Base-by-base conservation (phyloP, 2,113 vertebrate species). In the Pteronura brasiliensis region DNA sequence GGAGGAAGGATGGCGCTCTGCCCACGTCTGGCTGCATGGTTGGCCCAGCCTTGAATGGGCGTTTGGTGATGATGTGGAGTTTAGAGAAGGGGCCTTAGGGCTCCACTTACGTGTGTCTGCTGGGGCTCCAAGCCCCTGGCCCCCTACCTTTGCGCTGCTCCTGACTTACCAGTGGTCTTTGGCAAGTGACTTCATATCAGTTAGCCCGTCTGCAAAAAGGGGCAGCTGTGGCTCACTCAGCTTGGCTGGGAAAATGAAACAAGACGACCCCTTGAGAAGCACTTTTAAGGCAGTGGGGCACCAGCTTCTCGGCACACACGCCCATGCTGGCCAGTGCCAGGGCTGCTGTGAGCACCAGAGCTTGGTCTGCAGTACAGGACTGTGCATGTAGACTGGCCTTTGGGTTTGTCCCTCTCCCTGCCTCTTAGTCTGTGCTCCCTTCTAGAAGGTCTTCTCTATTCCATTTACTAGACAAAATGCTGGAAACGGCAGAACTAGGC, bases 201-300 rank as follows among this genome's bases (percentile, higher is more conserved):
- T 36, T 25, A 36, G 74, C 23, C 4, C 0, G 0, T 69, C 29
- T 61, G n/a, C 39, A 81, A 14, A 44, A n/a, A 34, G n/a, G 63
- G 14, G 7, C 6, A 5, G 59, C 59, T 57, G 11, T 0, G 23
- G 21, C 31, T 57, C 12, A 0, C 21, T 1, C 4, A 6, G 0
- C 21, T 49, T 42, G 27, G 20, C 81, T 25, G 1, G 36, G n/a
- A 31, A 52, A 17, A 12, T 52, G 65, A 77, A 74, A 23, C 6
- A 1, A 59, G 49, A 9, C 27, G 11, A 11, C 6, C 1, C 49
- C 47, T 55, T 12, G 17, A 76, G 49, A 65, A 44, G 57, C 52
- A 29, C 29, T 4, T 1, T 14, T 27, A 42, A 42, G 74, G 14
- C n/a, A 27, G 15, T 27, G 23, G 31, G 25, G 25, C 0, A 0